Conservation (phyloP, 2,113 vertebrate species). For the Onychorhynchus coronatus region DNA sequence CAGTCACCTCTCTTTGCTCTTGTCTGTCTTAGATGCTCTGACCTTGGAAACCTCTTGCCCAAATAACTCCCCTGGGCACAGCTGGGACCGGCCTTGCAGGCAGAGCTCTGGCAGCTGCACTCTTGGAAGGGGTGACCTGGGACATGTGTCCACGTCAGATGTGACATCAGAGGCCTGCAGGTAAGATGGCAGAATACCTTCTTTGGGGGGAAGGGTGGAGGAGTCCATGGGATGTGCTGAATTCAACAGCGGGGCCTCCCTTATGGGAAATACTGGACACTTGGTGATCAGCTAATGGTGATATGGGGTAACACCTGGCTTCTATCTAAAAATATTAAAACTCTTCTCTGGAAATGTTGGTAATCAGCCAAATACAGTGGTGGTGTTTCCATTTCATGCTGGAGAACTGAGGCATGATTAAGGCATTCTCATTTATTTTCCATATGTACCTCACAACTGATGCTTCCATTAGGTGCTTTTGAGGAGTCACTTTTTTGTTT, state of each 20-base stretch:
- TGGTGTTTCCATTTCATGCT: background rate
- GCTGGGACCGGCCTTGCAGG: background rate
- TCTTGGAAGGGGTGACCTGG: background rate
- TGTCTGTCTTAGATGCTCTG: slow-evolving; percentile 60
- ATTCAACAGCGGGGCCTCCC: background rate
- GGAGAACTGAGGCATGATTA: background rate
- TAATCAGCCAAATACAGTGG: background rate
- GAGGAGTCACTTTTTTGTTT: background rate
- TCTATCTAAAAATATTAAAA: background rate
- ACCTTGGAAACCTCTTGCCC: slow-evolving; percentile 40
- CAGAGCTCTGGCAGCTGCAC: background rate
- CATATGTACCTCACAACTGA: background rate
- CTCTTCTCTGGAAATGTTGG: background rate
- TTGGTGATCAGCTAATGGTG: background rate
- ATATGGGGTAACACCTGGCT: background rate
- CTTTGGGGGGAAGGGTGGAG: background rate
- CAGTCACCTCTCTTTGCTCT: accelerated
- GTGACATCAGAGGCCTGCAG: background rate
- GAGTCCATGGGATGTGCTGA: accelerated
- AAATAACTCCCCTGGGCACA: background rate
- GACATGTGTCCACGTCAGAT: background rate
- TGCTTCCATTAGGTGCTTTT: background rate
- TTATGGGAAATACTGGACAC: background rate
- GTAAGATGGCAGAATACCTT: slow-evolving; percentile 8
- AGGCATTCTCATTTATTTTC: background rate